phyloP scores from a whole-genome alignment of 2,888 invertebrate species.

The Tribolium freemani region DNA sequence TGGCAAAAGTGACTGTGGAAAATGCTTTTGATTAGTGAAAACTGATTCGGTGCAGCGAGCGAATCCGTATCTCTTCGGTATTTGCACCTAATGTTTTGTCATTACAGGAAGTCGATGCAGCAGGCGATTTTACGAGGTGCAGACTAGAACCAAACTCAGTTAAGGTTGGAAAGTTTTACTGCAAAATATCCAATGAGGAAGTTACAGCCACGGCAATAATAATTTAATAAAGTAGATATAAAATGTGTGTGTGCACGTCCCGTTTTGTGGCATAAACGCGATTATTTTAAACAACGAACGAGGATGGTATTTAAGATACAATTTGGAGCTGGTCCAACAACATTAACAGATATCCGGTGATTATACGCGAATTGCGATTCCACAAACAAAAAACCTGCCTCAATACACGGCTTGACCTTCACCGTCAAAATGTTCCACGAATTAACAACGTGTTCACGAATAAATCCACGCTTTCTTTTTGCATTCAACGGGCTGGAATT shows the following conservation, averaged over 20 bases:
- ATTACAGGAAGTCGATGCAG: slow-evolving; percentile 28
- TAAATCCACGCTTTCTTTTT: slow-evolving; percentile 36
- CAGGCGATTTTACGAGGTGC: slow-evolving; percentile 26
- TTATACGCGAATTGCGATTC: slow-evolving; percentile 14
- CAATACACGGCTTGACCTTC: slow-evolving; percentile 38
- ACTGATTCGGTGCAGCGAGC: neutral
- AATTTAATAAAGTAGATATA: slow-evolving; percentile 30
- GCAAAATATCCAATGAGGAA: slow-evolving; percentile 25
- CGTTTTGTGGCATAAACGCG: slow-evolving; percentile 24
- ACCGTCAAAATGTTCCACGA: slow-evolving; percentile 43
- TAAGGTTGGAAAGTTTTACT: slow-evolving; percentile 19
- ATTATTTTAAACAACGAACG: slow-evolving; percentile 17
- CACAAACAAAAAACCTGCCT: slow-evolving; percentile 40
- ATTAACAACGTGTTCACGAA: slow-evolving; percentile 39
- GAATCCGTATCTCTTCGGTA: slow-evolving; percentile 11
- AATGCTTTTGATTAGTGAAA: neutral
- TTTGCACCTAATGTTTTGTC: slow-evolving; percentile 13
- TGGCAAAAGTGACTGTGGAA: too few species aligned
- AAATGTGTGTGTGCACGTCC: slow-evolving; percentile 25
- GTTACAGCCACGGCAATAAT: slow-evolving; percentile 8
- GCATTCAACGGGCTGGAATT: slow-evolving; percentile 31
- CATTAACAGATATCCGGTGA: slow-evolving; percentile 39
- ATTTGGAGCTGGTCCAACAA: slow-evolving; percentile 36
- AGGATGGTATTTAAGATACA: slow-evolving; percentile 24
- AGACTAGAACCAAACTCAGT: slow-evolving; percentile 17